Evolutionary conservation across 2,113 vertebrate genomes (phyloP).

Genomic region (Neogobius melanostomus): DNA sequence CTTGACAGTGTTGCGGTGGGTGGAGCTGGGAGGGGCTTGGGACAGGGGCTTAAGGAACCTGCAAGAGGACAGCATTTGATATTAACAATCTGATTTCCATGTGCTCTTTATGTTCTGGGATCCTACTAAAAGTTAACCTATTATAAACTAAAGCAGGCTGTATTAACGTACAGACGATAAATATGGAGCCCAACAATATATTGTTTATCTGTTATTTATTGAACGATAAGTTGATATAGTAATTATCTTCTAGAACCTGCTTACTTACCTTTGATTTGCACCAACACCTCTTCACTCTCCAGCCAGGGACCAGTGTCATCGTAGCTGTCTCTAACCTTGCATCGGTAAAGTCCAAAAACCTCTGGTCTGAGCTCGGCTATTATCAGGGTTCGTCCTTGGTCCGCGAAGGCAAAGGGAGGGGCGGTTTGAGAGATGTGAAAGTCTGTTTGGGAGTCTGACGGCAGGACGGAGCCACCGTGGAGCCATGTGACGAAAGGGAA

Average conservation of each 20-base stretch:
- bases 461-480: slow-evolving; percentile 58
- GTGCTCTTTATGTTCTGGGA: neutral
- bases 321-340: slow-evolving; percentile 71
- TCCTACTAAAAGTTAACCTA: neutral
- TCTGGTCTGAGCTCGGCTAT: slow-evolving; percentile 40
- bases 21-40: slow-evolving; percentile 9
- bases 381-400: slow-evolving; percentile 52
- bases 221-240: too few relatives aligned
- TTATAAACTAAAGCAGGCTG: too few relatives aligned
- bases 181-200: too few relatives aligned
- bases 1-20: slow-evolving; percentile 27
- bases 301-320: slow-evolving; percentile 66
- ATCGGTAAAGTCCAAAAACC: slow-evolving; percentile 68
- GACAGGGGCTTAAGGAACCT: slow-evolving; percentile 17
- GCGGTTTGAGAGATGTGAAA: neutral
- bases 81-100: neutral
- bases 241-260: too few relatives aligned
- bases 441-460: slow-evolving; percentile 10
- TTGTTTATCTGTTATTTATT: too few relatives aligned
- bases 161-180: too few relatives aligned
- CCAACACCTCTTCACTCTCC: slow-evolving; percentile 58
- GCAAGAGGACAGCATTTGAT: slow-evolving; percentile 16
- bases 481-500: slow-evolving; percentile 72
- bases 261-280: slow-evolving; percentile 60
- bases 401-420: slow-evolving; percentile 4